Evolutionary conservation across 2,797 vertebrate species (phyloP), one percentile per base, ranked within the genome.

Genomic region (Pipistrellus pipistrellus): DNA sequence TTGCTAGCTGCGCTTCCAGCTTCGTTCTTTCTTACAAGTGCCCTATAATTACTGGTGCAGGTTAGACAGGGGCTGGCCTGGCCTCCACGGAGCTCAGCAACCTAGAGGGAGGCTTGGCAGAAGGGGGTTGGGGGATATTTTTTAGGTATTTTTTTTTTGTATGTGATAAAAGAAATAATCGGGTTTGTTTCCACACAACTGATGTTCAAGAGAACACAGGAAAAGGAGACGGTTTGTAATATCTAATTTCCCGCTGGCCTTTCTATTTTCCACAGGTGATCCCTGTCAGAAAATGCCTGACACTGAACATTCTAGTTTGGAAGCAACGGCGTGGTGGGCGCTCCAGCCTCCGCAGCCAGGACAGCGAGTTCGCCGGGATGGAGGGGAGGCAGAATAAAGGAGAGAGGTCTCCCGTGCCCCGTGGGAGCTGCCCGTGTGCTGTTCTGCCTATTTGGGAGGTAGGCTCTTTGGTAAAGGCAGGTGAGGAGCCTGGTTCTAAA

Each of bases 21-120:
- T 97, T 78, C 94, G 96, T 95, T 90, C 97, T 94, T 95, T 97
- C 92, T 90, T 51, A 96, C 78, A 11, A 95, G 92, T 93, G 59
- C 88, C 3, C 0, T 4, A 0, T 97, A 98, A 98, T 98, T 98
- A 98, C 97, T 95, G 96, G 1, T 15, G 17, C 20, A 96, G 80
- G 95, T 97, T 95, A 93, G 96, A 95, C 93, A 97, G 53, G 96
- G 95, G 71, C 93, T 85, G 41, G 96, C 76, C 97, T 92, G 92
- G 94, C 96, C 96, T 94, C 83, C 44, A 78, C 96, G 96, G 62
- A 90, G 91, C 92, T 0, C 93, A 93, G 94, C 0, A 12, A 85
- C 97, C 82, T 89, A 86, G 95, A 89, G 68, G 18, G 68, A 82
- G 75, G 46, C 95, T 11, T 75, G 86, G 90, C 96, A 51, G 25